Conservation (phyloP, 2,888 invertebrate genomes). For the Habroteleia sp. region DNA sequence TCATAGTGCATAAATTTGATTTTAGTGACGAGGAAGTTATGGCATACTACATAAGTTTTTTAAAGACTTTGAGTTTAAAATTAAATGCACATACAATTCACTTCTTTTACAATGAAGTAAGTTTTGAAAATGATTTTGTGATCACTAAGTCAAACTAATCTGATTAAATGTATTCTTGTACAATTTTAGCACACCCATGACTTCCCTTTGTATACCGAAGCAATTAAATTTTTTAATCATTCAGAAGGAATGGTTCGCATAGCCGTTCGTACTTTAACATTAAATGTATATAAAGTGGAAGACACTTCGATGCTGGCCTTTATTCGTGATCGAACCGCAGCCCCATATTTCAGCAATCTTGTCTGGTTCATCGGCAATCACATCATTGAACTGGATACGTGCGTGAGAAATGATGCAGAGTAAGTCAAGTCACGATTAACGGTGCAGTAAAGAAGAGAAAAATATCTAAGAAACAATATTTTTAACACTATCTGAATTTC, state of each 20-base stretch:
- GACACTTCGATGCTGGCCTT: conserved; percentile 97
- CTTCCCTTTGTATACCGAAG: conserved; percentile 99
- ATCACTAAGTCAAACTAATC: too few species aligned
- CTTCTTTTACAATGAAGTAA: conserved; percentile 99
- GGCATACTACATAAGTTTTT: conserved; percentile 99
- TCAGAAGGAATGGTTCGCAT: conserved; percentile 99
- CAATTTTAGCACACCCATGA: conserved; percentile 99
- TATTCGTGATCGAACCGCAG: conserved; percentile 97
- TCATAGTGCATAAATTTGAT: conserved; percentile 99
- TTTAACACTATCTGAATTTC: too few species aligned
- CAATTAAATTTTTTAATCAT: conserved; percentile 99
- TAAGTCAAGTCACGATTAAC: too few species aligned
- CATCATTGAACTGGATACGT: conserved; percentile 96
- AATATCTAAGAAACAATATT: too few species aligned
- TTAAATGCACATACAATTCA: conserved; percentile 99
- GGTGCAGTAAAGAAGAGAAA: too few species aligned
- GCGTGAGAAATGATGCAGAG: conserved; percentile 97
- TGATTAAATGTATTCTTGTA: conserved; percentile 68
- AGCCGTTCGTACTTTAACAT: conserved; percentile 97
- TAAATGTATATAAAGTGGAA: conserved; percentile 97
- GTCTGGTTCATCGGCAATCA: conserved; percentile 99
- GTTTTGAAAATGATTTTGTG: conserved; percentile 66
- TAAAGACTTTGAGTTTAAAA: conserved; percentile 98
- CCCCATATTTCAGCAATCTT: conserved; percentile 98
- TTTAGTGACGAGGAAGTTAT: conserved; percentile 99